phyloP scores from a whole-genome alignment of 2,797 vertebrate genomes.

The Iguana delicatissima region DNA sequence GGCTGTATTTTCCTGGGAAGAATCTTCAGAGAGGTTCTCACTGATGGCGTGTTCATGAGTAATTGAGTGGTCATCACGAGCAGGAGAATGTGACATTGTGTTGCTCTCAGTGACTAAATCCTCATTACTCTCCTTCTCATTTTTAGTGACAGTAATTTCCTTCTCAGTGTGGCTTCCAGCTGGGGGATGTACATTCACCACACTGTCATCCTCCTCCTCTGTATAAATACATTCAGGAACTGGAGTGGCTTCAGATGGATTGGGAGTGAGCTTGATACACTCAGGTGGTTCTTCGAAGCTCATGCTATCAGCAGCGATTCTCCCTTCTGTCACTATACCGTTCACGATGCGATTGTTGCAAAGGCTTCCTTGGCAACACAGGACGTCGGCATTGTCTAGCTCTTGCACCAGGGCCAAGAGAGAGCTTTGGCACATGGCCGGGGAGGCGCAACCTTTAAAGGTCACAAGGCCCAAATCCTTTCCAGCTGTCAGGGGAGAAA shows the following conservation, averaged over 20 bases:
- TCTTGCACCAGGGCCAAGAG: constrained; percentile 44
- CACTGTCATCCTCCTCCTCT: not conserved
- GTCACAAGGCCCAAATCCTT: constrained; percentile 1
- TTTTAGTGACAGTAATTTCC: not conserved
- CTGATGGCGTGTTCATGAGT: not conserved
- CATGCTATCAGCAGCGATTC: not conserved
- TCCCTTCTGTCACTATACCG: not conserved
- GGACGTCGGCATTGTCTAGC: not conserved
- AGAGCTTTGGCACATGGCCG: constrained; percentile 43
- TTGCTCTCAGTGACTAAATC: not conserved
- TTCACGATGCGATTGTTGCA: constrained; percentile 38
- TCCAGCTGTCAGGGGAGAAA: constrained; percentile 5
- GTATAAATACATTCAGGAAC: not conserved
- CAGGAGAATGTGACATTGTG: not conserved
- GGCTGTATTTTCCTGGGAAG: not conserved
- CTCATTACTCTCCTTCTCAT: not conserved
- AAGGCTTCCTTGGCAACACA: constrained; percentile 37
- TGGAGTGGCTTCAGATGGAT: not conserved
- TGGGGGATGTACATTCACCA: not conserved
- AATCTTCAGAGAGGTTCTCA: not conserved
- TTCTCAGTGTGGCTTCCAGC: not conserved
- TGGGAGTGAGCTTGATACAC: not conserved
- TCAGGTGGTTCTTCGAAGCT: not conserved
- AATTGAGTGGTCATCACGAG: not conserved
- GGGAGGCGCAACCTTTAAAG: constrained; percentile 46